phyloP scores from a whole-genome alignment of 2,113 vertebrate genomes.

The Promerops cafer region DNA sequence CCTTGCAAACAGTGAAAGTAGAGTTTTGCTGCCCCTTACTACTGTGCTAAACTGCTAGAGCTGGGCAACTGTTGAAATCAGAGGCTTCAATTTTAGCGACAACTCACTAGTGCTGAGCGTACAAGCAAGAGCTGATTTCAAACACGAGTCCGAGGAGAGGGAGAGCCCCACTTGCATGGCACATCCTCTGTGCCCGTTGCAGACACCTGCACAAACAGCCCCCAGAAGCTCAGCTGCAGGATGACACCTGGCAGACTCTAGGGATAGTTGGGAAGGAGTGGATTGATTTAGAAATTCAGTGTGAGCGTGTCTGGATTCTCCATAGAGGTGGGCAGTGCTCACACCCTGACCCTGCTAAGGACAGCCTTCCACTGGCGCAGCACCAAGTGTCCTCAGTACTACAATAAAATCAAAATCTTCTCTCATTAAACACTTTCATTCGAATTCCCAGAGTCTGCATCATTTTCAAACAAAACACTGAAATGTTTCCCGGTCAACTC shows the following conservation, averaged over 20 bases:
- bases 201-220: not conserved
- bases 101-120: not conserved
- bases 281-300: not conserved
- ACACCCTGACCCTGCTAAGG: not conserved
- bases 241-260: not conserved
- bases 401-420: not conserved
- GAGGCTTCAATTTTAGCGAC: not conserved
- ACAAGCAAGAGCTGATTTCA: not conserved
- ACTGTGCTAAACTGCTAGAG: not conserved
- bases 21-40: not conserved
- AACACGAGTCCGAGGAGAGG: not conserved
- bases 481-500: not conserved
- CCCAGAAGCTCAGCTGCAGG: not conserved
- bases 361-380: not conserved
- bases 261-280: not conserved
- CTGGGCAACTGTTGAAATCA: not conserved
- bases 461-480: not conserved
- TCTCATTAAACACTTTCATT: not conserved
- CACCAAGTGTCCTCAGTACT: not conserved
- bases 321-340: accelerated
- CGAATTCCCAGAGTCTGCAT: not conserved
- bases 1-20: not conserved
- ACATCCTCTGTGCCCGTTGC: not conserved
- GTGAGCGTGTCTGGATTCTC: not conserved
- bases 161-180: not conserved